A percentile compares a stretch with the other conserved stretches of the same genome.
Evolutionary conservation across 2,888 invertebrate species (phyloP).

Genomic region (Orchestes rusci): DNA sequence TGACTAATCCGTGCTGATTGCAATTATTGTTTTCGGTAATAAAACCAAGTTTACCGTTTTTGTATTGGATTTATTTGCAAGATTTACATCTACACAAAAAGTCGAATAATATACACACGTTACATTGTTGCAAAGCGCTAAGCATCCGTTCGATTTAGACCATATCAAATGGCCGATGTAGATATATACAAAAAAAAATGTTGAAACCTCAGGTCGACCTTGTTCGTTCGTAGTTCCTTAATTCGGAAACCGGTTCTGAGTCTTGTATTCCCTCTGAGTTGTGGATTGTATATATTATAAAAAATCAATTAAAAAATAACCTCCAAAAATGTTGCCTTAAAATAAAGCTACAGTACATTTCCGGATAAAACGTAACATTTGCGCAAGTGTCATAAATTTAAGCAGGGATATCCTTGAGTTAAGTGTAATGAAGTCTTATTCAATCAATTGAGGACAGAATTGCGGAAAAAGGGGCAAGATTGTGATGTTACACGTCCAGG

Average conservation of each 20-base stretch:
- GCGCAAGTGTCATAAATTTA: constrained; percentile 17
- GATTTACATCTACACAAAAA: constrained; percentile 22
- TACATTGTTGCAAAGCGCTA: constrained; percentile 23
- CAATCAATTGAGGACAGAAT: constrained; percentile 22
- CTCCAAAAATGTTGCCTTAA: constrained; percentile 23
- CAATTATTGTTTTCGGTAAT: too few species aligned
- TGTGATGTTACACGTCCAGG: too few species aligned
- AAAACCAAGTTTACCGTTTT: too few species aligned
- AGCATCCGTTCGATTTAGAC: constrained; percentile 25
- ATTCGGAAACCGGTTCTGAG: constrained; percentile 33
- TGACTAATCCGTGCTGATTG: too few species aligned
- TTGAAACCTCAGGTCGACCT: constrained; percentile 36
- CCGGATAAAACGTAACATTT: constrained; percentile 12
- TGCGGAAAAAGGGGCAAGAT: constrained; percentile 3
- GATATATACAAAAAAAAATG: constrained; percentile 42
- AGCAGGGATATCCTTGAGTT: constrained; percentile 25
- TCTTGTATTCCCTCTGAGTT: constrained; percentile 30
- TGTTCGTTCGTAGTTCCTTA: constrained; percentile 30
- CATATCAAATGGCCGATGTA: constrained; percentile 38
- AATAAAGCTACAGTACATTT: constrained; percentile 13
- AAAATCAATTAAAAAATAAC: constrained; percentile 23
- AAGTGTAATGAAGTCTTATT: constrained; percentile 24
- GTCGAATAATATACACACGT: constrained; percentile 20
- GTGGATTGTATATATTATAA: constrained; percentile 24
- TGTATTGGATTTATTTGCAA: too few species aligned